Evolutionary conservation across 2,888 invertebrate genomes (phyloP), one percentile per base, ranked within the genome.

Genomic region (Camptogramma bilineatum): DNA sequence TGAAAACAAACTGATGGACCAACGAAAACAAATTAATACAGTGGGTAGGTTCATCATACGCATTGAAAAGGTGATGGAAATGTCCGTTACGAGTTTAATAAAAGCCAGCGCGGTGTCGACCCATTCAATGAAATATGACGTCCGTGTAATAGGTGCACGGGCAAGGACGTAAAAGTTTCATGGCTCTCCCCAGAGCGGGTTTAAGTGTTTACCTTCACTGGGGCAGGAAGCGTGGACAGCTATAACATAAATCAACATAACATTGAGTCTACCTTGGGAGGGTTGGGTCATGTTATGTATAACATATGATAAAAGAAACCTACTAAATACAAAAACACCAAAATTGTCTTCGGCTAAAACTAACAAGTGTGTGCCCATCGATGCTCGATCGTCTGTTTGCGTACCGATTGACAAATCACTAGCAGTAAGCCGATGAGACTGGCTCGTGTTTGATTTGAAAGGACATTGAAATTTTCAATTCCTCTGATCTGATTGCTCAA

Each of bases 131-230:
- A 66, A 62, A 62, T 66, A 66, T 66, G 66, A 66, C 66, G 58
- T 64, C 54, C 62, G 48, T 58, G 62, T 62, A 62, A 62, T 62
- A 58, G 66, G 78, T 77, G 76, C 73, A 75, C 74, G 79, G 82
- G 74, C 76, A 76, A 74, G 76, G 74, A 75, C 80, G 78, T 84
- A 83, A 85, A 84, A 81, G 75, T 83, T 83, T 85, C 80, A 83
- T 77, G 80, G 75, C 73, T 64, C 56, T 65, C 60, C 48, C 57
- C 62, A 65, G 66, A 47, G 66, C 51, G 24, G 61, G 62, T 19
- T 66, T 58, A 46, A 61, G 65, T 51, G 52, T 57, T 61, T 46
- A 61, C 46, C 54, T 46, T 53, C 46, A 51, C 52, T 34, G 58
- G 58, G 51, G 54, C 46, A 62, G 47, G 48, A 52, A 18, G 48